A percentile compares a stretch with the other conserved stretches of the same genome.
Conservation (phyloP, 1,140 invertebrate species). For the Drosophila miranda region DNA sequence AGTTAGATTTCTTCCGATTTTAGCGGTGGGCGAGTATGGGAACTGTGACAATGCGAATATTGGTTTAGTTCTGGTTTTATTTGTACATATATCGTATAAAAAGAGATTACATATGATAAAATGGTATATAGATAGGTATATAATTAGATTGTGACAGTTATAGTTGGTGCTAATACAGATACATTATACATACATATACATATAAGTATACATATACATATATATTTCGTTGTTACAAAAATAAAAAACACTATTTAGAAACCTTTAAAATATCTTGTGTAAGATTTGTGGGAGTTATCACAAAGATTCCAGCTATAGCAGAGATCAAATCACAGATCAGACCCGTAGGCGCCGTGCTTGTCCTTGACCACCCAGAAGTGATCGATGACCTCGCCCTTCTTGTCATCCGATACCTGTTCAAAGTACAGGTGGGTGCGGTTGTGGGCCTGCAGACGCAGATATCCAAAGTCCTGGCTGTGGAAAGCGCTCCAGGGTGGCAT, state of each 20-base stretch:
- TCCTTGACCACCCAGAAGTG: conserved; percentile 90
- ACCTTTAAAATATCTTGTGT: neutral
- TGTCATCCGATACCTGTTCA: conserved; percentile 95
- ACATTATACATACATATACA: too few relatives aligned
- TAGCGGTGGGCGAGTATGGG: too few relatives aligned
- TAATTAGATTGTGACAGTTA: neutral
- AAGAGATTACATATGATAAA: too few relatives aligned
- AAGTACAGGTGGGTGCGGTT: conserved; percentile 95
- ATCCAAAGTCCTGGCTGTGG: conserved; percentile 91
- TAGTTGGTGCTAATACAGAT: too few relatives aligned
- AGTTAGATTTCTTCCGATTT: too few relatives aligned
- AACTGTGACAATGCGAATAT: neutral
- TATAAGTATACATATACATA: too few relatives aligned
- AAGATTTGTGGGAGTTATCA: conserved; percentile 3
- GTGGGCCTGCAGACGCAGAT: conserved; percentile 90
- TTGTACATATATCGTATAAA: too few relatives aligned
- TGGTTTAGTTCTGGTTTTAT: neutral
- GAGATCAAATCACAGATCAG: conserved; percentile 8
- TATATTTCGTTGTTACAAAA: too few relatives aligned
- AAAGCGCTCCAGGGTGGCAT: conserved; percentile 78
- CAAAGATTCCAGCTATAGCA: neutral
- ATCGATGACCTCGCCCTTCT: conserved; percentile 89
- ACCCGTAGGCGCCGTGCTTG: conserved; percentile 81
- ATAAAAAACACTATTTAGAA: too few relatives aligned
- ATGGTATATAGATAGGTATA: neutral